phyloP scores from a whole-genome alignment of 2,113 vertebrate species.

The Natator depressus region DNA sequence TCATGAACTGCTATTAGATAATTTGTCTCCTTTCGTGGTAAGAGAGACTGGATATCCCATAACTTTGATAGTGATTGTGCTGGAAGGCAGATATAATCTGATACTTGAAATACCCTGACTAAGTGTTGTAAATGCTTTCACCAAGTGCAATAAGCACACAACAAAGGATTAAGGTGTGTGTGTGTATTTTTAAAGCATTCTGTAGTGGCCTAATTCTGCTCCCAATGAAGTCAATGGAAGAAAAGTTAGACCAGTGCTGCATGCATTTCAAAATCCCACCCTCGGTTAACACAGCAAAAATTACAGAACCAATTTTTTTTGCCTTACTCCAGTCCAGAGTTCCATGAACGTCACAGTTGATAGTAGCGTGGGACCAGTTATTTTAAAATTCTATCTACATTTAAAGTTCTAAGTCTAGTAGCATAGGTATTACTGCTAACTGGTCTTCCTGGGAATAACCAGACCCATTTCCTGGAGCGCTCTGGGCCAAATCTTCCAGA shows the following conservation, averaged over 20 bases:
- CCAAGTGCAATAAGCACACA: not conserved
- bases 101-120: not conserved
- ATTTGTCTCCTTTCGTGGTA: not conserved
- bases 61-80: not conserved
- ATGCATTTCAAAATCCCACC: not conserved
- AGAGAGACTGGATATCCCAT: not conserved
- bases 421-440: not conserved
- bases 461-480: rapidly evolving
- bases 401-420: not conserved
- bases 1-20: not conserved
- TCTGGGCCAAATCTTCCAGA: rapidly evolving
- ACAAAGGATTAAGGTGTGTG: not conserved
- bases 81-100: not conserved
- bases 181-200: not conserved
- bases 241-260: not conserved
- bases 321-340: not conserved
- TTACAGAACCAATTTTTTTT: not conserved
- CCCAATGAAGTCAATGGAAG: not conserved
- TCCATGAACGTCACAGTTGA: not conserved
- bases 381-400: not conserved
- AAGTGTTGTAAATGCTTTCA: not conserved
- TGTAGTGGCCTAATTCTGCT: not conserved
- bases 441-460: not conserved
- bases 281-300: not conserved
- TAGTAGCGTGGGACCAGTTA: not conserved